Evolutionary conservation across 2,888 invertebrate genomes (phyloP).

Genomic region (Eupithecia insigniata): DNA sequence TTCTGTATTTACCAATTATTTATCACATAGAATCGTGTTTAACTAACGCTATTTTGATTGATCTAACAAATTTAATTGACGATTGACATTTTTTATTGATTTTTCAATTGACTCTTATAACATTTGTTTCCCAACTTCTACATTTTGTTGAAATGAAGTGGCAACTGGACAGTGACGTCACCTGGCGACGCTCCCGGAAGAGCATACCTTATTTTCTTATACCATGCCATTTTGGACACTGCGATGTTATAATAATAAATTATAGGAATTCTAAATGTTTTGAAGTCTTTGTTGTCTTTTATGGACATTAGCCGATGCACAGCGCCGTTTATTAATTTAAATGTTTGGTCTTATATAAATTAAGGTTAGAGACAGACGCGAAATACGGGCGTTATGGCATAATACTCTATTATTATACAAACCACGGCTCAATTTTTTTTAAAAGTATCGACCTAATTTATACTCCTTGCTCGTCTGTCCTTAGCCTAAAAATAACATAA

Average conservation of each 20-base stretch:
- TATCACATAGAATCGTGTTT: too few relatives aligned
- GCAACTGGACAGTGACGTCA: too few relatives aligned
- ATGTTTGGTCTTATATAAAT: neutral
- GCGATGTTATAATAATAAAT: neutral
- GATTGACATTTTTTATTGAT: too few relatives aligned
- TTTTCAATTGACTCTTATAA: too few relatives aligned
- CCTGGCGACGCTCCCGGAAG: too few relatives aligned
- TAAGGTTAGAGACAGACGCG: neutral
- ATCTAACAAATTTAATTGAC: too few relatives aligned
- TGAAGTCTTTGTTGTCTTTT: neutral
- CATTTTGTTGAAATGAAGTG: too few relatives aligned
- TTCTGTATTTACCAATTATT: too few relatives aligned
- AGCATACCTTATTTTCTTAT: too few relatives aligned
- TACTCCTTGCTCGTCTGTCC: neutral
- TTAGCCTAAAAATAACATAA: neutral
- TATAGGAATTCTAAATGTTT: neutral
- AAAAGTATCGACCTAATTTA: neutral
- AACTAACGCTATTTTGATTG: too few relatives aligned
- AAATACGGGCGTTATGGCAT: neutral
- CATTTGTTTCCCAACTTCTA: too few relatives aligned
- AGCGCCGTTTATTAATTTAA: neutral
- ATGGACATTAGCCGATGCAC: neutral
- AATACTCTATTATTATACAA: neutral
- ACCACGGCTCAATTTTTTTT: neutral
- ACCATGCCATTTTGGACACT: too few relatives aligned